These are phyloP conservation scores for Colletes collaris DNA, from an alignment of 2,888 invertebrate genomes.

Conservation along the genomic window DNA sequence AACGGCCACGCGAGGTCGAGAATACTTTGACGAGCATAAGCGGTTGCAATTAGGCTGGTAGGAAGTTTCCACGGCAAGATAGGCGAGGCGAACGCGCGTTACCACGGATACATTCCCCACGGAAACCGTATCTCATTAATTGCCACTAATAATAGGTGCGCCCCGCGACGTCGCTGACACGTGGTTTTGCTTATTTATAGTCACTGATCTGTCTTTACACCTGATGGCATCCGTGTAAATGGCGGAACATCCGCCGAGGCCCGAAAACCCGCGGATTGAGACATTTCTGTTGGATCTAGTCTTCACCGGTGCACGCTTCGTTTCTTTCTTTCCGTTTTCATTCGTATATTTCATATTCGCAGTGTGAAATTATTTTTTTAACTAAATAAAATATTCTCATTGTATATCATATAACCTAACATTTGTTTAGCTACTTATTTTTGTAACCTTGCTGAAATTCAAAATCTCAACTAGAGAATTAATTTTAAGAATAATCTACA, in stretches of 20 bases:
- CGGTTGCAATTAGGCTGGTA: slow-evolving; percentile 68
- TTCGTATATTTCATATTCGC: not conserved
- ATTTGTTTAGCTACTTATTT: too few relatives aligned
- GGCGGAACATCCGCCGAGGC: slow-evolving; percentile 50
- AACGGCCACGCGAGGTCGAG: slow-evolving; percentile 39
- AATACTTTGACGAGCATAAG: slow-evolving; percentile 55
- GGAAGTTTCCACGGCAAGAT: slow-evolving; percentile 73
- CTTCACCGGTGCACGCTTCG: slow-evolving; percentile 35
- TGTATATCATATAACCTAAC: too few relatives aligned
- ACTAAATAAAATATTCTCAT: too few relatives aligned
- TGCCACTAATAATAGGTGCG: slow-evolving; percentile 74
- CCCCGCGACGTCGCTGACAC: slow-evolving; percentile 56
- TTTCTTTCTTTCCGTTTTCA: not conserved
- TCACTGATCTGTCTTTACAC: slow-evolving; percentile 61
- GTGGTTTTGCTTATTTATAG: slow-evolving; percentile 69
- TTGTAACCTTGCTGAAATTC: too few relatives aligned
- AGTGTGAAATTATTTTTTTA: too few relatives aligned
- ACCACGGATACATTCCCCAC: slow-evolving; percentile 73
- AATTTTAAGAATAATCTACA: too few relatives aligned
- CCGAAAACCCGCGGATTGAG: slow-evolving; percentile 59
- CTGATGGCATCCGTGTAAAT: slow-evolving; percentile 70
- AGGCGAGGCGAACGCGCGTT: slow-evolving; percentile 77
- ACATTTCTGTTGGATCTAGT: slow-evolving; percentile 34
- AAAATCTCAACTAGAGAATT: too few relatives aligned
- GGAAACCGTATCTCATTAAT: slow-evolving; percentile 76